Evolutionary conservation across 2,888 invertebrate species (phyloP).

Genomic region (Pristionchus exspectatus): DNA sequence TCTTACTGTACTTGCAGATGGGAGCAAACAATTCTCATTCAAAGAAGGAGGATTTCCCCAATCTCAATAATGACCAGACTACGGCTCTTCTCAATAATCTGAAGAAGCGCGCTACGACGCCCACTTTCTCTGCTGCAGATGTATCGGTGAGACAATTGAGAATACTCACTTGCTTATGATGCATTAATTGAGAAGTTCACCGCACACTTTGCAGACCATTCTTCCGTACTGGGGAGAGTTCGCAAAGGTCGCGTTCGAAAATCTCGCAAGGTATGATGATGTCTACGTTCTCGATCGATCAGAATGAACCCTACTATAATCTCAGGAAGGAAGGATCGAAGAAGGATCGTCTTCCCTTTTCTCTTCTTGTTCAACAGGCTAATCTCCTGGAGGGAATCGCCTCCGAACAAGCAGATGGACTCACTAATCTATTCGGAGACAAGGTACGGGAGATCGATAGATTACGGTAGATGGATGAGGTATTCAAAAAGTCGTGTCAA

Average conservation of each 20-base stretch:
- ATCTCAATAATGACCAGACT: conserved; percentile 34
- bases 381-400: conserved; percentile 49
- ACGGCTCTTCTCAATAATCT: conserved; percentile 13
- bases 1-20: neutral
- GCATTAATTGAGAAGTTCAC: neutral
- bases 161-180: neutral
- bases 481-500: no score
- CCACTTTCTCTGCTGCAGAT: conserved; percentile 40
- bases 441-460: conserved; percentile 8
- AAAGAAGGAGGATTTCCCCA: conserved; percentile 51
- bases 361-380: conserved; percentile 39
- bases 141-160: neutral
- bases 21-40: conserved; percentile 42
- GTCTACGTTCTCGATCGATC: neutral
- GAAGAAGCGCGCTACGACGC: conserved; percentile 20
- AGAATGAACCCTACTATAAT: neutral
- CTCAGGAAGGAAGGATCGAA: conserved; percentile 15
- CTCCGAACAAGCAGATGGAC: conserved; percentile 55
- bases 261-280: conserved; percentile 9
- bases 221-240: conserved; percentile 49
- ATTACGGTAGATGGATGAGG: neutral
- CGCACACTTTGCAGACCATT: conserved; percentile 8
- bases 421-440: conserved; percentile 49
- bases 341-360: conserved; percentile 45
- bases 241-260: conserved; percentile 42